phyloP scores from a whole-genome alignment of 2,888 invertebrate species.

The Uloborus plumipes region DNA sequence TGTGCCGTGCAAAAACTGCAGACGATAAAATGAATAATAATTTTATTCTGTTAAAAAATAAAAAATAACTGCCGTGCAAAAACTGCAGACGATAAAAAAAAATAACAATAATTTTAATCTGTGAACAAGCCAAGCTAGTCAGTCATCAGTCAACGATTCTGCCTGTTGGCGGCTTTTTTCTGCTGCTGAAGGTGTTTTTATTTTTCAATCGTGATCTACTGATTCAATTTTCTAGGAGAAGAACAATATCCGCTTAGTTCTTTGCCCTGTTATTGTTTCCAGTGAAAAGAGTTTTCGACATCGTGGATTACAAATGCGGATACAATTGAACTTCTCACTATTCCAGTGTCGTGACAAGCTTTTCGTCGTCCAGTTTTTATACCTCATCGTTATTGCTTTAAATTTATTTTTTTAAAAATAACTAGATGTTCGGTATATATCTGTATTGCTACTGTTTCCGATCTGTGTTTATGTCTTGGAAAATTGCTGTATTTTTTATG shows the following conservation, averaged over 20 bases:
- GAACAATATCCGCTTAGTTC: constrained; percentile 12
- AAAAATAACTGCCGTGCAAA: not conserved
- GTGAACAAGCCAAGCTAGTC: not conserved
- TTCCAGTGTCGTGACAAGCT: constrained; percentile 5
- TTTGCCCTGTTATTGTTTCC: constrained; percentile 15
- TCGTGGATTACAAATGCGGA: constrained; percentile 8
- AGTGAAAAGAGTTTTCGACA: constrained; percentile 13
- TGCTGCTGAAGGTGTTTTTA: not conserved
- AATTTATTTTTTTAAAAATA: not conserved
- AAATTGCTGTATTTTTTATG: not conserved
- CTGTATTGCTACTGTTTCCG: not conserved
- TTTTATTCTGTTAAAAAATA: too few relatives aligned
- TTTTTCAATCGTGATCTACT: constrained; percentile 15
- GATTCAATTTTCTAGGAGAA: constrained; percentile 25
- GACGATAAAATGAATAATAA: not conserved
- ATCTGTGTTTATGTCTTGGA: constrained; percentile 4
- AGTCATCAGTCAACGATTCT: not conserved
- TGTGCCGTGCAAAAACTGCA: too few relatives aligned
- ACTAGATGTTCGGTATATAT: too few relatives aligned
- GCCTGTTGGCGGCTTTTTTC: not conserved
- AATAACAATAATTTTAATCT: not conserved
- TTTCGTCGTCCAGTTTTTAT: constrained; percentile 19
- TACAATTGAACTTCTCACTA: constrained; percentile 18
- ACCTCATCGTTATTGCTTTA: not conserved
- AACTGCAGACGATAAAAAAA: not conserved